Base-by-base conservation (phyloP, 2,888 invertebrate species). In the Orthosia gothica region DNA sequence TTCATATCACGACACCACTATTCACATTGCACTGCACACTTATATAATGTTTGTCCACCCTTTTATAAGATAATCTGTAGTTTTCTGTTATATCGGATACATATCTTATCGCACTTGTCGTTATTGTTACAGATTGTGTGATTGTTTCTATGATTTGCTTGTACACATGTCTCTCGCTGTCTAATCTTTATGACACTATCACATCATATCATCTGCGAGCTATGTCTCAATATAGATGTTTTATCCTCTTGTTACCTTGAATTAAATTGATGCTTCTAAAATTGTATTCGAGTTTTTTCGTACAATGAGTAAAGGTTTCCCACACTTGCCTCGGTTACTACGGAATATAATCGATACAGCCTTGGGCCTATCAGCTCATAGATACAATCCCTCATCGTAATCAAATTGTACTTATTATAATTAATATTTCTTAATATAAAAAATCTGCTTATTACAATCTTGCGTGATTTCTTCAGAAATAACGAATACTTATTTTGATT, bases 101-200 rank as follows among this genome's bases (percentile, higher is more conserved):
- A 84, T 88, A 86, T 87, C 85, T 86, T 91, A 92, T 93, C 92
- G 77, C 84, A 88, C 88, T 88, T 91, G 87, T 88, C 86, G 67
- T 88, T 92, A 91, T 93, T 91, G 85, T 87, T 69, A 76, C 61
- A 79, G 83, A 89, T 88, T 89, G 87, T 86, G 87, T 86, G 90
- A 89, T 89, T 88, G 85, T 91, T 89, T 85, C 77, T 83, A 85
- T 81, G 83, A 85, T 87, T 90, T 82, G 26, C 86, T 89, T 83
- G 82, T 81, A 80, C 75, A 87, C 75, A 74, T 82, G 81, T 86
- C 87, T 86, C 87, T 82, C 79, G 82, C 74, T 79, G 76, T 69
- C 67, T 83, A 84, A 89, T 86, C 85, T 80, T 81, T 84, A 81
- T 88, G 76, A 70, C 74, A 83, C 78, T 85, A 84, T 82, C 73